phyloP scores from a whole-genome alignment of 2,888 invertebrate genomes.

The Gibbula magus region DNA sequence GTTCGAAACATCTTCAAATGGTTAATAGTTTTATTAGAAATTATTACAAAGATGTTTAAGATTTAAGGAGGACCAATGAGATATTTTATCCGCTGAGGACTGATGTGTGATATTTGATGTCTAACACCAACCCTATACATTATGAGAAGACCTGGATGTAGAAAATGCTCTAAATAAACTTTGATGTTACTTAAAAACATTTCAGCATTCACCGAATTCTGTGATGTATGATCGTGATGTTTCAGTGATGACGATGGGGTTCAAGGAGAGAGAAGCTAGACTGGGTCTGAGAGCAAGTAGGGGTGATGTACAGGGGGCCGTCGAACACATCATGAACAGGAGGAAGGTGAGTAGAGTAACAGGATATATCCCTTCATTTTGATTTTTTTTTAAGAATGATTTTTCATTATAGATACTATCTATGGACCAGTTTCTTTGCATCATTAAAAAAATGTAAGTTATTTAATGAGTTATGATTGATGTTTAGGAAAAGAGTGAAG shows the following conservation, averaged over 20 bases:
- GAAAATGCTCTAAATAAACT: background rate
- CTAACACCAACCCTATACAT: background rate
- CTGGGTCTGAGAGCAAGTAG: slow-evolving; percentile 81
- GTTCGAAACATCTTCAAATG: no score
- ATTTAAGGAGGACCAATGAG: no score
- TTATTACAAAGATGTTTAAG: no score
- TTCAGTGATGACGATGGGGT: slow-evolving; percentile 81
- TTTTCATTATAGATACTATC: no score
- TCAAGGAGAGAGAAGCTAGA: slow-evolving; percentile 82
- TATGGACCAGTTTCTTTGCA: no score
- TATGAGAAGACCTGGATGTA: background rate
- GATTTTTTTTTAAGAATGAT: no score
- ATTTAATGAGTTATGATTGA: no score
- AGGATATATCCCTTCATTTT: no score
- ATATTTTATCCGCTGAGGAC: no score
- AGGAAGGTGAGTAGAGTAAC: slow-evolving; percentile 76
- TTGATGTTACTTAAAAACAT: background rate
- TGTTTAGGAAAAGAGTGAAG: slow-evolving; percentile 75
- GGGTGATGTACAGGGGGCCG: slow-evolving; percentile 80
- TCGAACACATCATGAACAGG: slow-evolving; percentile 79
- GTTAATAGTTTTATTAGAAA: no score
- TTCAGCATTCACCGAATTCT: background rate
- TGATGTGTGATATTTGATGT: no score
- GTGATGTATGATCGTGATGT: background rate
- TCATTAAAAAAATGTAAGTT: no score